Conservation (phyloP, 1,140 invertebrate species). For the Daktulosphaira vitifoliae region DNA sequence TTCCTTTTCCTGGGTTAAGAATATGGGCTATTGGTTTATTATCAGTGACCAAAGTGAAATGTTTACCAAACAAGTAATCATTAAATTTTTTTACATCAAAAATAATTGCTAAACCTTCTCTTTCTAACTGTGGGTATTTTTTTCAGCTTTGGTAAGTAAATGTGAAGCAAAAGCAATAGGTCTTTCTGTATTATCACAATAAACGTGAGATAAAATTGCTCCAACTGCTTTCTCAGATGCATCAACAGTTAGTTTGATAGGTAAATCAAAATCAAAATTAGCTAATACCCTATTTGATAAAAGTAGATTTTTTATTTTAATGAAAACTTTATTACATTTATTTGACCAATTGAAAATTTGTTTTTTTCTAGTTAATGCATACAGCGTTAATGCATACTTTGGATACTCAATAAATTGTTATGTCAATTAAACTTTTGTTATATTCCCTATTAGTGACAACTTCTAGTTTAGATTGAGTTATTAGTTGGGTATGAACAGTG, state of each 20-base stretch:
- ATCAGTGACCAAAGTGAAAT: slow-evolving; percentile 44
- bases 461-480: too few relatives aligned
- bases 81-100: slow-evolving; percentile 44
- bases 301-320: too few relatives aligned
- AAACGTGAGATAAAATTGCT: slow-evolving; percentile 44
- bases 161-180: too few relatives aligned
- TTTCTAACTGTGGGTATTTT: slow-evolving; percentile 47
- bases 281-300: too few relatives aligned
- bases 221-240: slow-evolving; percentile 47
- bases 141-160: slow-evolving; percentile 43
- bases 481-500: too few relatives aligned
- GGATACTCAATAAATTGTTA: too few relatives aligned
- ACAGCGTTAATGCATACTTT: too few relatives aligned
- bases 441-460: too few relatives aligned
- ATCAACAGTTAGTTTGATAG: slow-evolving; percentile 46
- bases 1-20: too few relatives aligned
- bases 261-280: too few relatives aligned
- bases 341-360: slow-evolving; percentile 36
- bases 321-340: slow-evolving; percentile 41
- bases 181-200: slow-evolving; percentile 42
- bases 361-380: slow-evolving; percentile 33
- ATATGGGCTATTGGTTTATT: slow-evolving; percentile 41
- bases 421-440: too few relatives aligned
- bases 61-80: too few relatives aligned
- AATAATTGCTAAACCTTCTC: slow-evolving; percentile 46